phyloP scores from a whole-genome alignment of 2,113 vertebrate genomes.

The Grammomys surdaster region DNA sequence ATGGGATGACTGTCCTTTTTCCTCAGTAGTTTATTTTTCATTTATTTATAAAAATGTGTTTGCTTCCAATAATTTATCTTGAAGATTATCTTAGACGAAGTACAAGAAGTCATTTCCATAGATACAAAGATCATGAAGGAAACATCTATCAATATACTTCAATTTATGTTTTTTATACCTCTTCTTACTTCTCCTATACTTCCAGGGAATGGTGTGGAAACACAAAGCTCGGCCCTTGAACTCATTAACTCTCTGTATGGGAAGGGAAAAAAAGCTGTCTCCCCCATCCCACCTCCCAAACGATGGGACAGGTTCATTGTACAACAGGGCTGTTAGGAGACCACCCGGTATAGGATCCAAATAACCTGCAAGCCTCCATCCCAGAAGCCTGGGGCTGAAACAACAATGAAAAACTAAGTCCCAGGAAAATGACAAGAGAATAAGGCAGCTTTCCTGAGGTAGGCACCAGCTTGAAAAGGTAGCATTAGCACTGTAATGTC shows the following conservation, averaged over 20 bases:
- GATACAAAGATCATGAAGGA: not conserved
- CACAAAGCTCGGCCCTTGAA: not conserved
- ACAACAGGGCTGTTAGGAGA: not conserved
- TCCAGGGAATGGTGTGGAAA: not conserved
- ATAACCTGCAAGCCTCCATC: not conserved
- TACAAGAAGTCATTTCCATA: not conserved
- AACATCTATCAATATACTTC: not conserved
- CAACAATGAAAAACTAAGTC: not conserved
- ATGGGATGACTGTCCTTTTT: not conserved
- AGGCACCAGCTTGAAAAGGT: not conserved
- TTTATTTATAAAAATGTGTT: not conserved
- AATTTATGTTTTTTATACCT: not conserved
- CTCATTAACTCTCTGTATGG: not conserved
- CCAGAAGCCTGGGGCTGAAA: not conserved
- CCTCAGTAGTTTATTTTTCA: not conserved
- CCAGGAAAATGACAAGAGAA: not conserved
- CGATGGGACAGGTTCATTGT: not conserved
- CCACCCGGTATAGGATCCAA: not conserved
- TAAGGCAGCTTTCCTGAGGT: not conserved
- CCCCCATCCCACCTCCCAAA: too few species aligned
- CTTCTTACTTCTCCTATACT: constrained; percentile 13
- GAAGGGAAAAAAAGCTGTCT: not conserved
- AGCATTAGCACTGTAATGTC: not conserved
- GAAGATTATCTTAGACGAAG: constrained; percentile 12
- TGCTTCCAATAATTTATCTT: not conserved